Base-by-base conservation (phyloP, 2,888 invertebrate genomes). In the Aporophyla nigra region DNA sequence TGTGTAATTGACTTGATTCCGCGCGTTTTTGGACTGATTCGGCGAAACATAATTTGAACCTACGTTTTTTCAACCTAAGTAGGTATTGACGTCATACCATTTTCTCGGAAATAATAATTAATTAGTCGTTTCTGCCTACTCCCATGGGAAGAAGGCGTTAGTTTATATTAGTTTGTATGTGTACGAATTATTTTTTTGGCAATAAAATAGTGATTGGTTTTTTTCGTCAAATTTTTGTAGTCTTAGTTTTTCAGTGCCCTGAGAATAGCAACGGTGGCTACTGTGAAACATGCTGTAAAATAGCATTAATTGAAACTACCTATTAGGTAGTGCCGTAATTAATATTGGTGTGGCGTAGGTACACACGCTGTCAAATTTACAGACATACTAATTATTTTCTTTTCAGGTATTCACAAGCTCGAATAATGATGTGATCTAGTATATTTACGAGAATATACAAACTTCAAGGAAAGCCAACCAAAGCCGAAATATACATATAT, bases 1-100 rank as follows among this genome's bases (percentile, higher is more conserved):
- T 59, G 54, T 67, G 67, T 62, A 71, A 68, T 83, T 71, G 49
- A 78, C 58, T 73, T 70, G 53, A 70, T 59, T 61, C 27, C 56
- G 16, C 51, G 46, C 43, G 46, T 19, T 53, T 71, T 24, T 77
- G 6, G 0, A 33, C 24, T 40, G 43, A 74, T 62, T 63, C 33
- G 10, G 5, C 51, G 33, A 63, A 51, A 46, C 68, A 24, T 62
- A 46, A 56, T 43, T 21, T 21, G 16, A 46, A 12, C 16, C 33
- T 24, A 53, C 46, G 9, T 65, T 78, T n/a, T 33, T 6, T 49
- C 14, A 46, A n/a, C 76, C 40, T 53, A 40, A 12, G 19, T 76
- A 14, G 7, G 3, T 33, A 33, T 5, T 24, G 12, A 63, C 16
- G 54, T 21, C 14, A 71, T 53, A 43, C 0, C 16, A 63, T 51